phyloP scores from a whole-genome alignment of 2,888 invertebrate genomes.

The Orthosia incerta region DNA sequence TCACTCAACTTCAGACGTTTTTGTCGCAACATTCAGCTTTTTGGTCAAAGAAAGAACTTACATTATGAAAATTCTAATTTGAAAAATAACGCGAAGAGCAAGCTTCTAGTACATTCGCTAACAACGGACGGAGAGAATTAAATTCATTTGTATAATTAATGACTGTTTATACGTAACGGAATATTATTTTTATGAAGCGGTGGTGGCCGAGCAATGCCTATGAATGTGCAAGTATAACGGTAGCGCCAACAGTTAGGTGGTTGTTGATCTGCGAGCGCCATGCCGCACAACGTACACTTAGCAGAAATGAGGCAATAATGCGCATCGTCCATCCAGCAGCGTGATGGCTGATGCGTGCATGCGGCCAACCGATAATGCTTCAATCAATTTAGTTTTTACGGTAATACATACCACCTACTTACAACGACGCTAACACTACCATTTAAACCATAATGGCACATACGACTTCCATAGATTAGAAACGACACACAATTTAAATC shows the following conservation, averaged over 20 bases:
- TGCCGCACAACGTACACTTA: constrained; percentile 72
- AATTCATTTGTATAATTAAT: constrained; percentile 60
- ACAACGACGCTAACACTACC: constrained; percentile 1
- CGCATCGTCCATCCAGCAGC: constrained; percentile 59
- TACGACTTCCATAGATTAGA: constrained; percentile 12
- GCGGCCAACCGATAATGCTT: constrained; percentile 67
- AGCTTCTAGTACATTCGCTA: constrained; percentile 22
- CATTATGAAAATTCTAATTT: constrained; percentile 44
- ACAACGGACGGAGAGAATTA: constrained; percentile 37
- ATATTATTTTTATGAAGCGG: constrained; percentile 50
- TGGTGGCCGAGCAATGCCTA: constrained; percentile 51
- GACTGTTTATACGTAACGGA: constrained; percentile 61
- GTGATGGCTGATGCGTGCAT: constrained; percentile 63
- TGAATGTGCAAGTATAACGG: constrained; percentile 75
- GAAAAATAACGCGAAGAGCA: constrained; percentile 32
- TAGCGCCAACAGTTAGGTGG: constrained; percentile 75
- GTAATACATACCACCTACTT: constrained; percentile 39
- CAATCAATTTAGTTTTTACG: constrained; percentile 62
- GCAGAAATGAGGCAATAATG: constrained; percentile 82
- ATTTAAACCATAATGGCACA: constrained; percentile 22
- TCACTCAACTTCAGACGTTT: constrained; percentile 72
- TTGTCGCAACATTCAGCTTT: constrained; percentile 50
- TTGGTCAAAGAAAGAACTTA: constrained; percentile 35
- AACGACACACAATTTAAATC: background rate
- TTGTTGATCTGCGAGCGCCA: constrained; percentile 73